Evolutionary conservation across 2,888 invertebrate genomes (phyloP).

Genomic region (Beris morrisii): DNA sequence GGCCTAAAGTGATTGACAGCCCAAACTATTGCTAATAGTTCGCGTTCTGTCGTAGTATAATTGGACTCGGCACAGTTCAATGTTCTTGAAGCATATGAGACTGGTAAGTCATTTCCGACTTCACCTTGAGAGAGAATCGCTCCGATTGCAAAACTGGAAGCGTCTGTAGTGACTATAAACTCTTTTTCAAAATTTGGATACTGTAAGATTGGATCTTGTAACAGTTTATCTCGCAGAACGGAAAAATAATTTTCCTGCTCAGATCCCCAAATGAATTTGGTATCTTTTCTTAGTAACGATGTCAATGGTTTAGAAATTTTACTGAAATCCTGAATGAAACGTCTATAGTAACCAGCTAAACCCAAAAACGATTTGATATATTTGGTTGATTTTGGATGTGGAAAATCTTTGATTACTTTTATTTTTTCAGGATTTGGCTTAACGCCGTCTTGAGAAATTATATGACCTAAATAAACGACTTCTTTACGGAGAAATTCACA

Average conservation of each 20-base stretch:
- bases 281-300: conserved; percentile 7
- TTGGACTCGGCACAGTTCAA: no score
- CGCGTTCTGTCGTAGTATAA: no score
- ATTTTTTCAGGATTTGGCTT: conserved; percentile 34
- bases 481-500: conserved; percentile 17
- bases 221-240: background rate
- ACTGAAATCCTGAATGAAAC: conserved; percentile 46
- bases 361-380: conserved; percentile 45
- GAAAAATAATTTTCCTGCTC: background rate
- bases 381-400: conserved; percentile 39
- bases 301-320: conserved; percentile 21
- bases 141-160: background rate
- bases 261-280: conserved; percentile 10
- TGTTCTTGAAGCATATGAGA: no score
- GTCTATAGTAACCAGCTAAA: conserved; percentile 47
- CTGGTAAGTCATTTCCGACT: no score
- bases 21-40: no score
- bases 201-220: conserved; percentile 1
- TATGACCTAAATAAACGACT: conserved; percentile 41
- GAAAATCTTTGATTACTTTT: conserved; percentile 42
- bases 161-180: conserved; percentile 20
- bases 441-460: conserved; percentile 44
- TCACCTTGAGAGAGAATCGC: no score
- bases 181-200: conserved; percentile 15
- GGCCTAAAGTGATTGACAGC: no score